Conservation (phyloP, 1,140 invertebrate species). For the Periplaneta americana region DNA sequence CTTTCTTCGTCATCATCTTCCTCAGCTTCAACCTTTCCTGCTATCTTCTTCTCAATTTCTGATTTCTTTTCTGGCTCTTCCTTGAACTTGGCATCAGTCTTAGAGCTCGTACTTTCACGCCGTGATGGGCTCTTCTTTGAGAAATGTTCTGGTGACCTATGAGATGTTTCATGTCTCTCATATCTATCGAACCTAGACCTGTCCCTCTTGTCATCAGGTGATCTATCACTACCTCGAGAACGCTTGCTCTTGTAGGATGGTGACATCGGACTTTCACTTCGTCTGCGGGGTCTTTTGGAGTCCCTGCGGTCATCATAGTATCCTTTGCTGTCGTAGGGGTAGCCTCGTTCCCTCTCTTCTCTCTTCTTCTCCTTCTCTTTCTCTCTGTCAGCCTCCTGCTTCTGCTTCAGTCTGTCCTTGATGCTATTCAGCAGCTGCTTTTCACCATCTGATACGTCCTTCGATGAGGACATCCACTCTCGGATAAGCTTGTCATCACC, state of each 20-base stretch:
- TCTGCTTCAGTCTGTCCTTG: slow-evolving; percentile 18
- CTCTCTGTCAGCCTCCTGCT: slow-evolving; percentile 11
- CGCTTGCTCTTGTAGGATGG: neutral
- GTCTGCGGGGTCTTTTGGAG: neutral
- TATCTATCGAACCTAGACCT: neutral
- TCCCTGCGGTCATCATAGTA: neutral
- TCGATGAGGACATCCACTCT: slow-evolving; percentile 20
- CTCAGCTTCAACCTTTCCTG: slow-evolving; percentile 30
- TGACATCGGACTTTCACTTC: neutral
- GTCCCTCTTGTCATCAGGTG: neutral
- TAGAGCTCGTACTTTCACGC: neutral
- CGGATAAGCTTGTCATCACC: slow-evolving; percentile 20
- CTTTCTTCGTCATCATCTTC: slow-evolving; percentile 31
- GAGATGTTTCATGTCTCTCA: neutral
- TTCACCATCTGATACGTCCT: slow-evolving; percentile 15
- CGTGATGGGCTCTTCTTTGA: neutral
- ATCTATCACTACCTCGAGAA: neutral
- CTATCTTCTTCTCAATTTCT: neutral
- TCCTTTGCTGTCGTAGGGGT: neutral
- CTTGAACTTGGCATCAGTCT: neutral
- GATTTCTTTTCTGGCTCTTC: neutral
- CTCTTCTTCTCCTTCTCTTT: neutral
- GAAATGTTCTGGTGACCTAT: neutral
- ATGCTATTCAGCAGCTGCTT: slow-evolving; percentile 15
- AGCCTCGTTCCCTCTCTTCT: neutral